These are phyloP conservation scores for Phthorimaea operculella DNA, from an alignment of 1,140 invertebrate species.

Conservation along the genomic window DNA sequence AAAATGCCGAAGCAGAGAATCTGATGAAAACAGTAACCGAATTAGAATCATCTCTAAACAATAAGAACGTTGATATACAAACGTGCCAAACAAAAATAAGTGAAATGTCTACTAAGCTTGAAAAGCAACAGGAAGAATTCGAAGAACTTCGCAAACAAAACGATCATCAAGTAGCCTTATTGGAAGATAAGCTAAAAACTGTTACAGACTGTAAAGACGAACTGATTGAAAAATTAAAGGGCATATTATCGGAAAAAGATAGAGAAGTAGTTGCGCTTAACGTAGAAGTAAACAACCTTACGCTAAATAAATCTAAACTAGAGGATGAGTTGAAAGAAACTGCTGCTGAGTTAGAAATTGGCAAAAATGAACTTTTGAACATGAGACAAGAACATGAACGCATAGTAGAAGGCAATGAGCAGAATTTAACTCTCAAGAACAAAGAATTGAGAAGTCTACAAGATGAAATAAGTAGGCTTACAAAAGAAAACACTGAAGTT, in stretches of 20 bases:
- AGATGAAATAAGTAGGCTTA: conserved; percentile 29
- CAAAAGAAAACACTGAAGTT: conserved; percentile 25
- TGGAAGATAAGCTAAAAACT: conserved; percentile 35
- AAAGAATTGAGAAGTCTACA: conserved; percentile 30
- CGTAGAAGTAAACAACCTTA: conserved; percentile 32
- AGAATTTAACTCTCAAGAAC: conserved; percentile 35
- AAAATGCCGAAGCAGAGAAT: conserved; percentile 17
- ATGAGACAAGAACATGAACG: conserved; percentile 35
- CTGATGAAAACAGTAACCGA: conserved; percentile 27
- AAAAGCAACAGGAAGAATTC: conserved; percentile 25
- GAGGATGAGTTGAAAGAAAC: conserved; percentile 37
- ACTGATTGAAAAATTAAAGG: conserved; percentile 33
- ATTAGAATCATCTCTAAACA: conserved; percentile 20
- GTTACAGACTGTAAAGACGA: conserved; percentile 30
- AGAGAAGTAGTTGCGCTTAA: conserved; percentile 32
- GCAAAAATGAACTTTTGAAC: conserved; percentile 35
- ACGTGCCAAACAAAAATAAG: conserved; percentile 27
- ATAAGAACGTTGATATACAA: conserved; percentile 25
- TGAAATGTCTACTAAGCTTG: conserved; percentile 13
- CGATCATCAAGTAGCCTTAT: conserved; percentile 21
- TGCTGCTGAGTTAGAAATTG: conserved; percentile 40
- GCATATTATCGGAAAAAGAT: conserved; percentile 35
- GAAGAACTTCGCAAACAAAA: conserved; percentile 26
- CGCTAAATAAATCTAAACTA: conserved; percentile 25
- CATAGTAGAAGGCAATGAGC: conserved; percentile 26